Conservation (phyloP, 1,140 invertebrate species). For the Drosophila ambigua region DNA sequence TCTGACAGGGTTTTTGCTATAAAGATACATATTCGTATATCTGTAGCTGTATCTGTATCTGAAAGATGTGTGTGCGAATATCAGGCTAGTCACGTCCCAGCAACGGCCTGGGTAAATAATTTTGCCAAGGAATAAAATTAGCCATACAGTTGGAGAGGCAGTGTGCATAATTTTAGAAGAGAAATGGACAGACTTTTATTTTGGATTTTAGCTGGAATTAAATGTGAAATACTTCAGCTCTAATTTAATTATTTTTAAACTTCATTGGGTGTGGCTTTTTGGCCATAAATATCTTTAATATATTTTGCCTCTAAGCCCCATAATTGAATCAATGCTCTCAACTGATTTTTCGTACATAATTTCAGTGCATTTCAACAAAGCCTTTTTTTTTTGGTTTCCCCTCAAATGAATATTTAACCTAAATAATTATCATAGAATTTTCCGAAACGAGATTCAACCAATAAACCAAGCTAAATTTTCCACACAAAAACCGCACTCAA, state of each 20-base stretch:
- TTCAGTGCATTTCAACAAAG: slow-evolving; percentile 4
- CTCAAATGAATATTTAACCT: slow-evolving; percentile 23
- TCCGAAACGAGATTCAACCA: slow-evolving; percentile 6
- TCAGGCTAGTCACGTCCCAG: slow-evolving; percentile 25
- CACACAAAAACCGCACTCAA: background rate
- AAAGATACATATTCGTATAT: background rate
- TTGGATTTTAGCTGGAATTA: too few relatives aligned
- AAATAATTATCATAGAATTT: slow-evolving; percentile 27
- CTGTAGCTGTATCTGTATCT: too few relatives aligned
- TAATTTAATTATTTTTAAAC: too few relatives aligned
- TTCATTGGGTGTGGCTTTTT: too few relatives aligned
- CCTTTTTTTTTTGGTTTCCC: slow-evolving; percentile 20
- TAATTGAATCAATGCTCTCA: too few relatives aligned
- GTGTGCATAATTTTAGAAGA: too few relatives aligned
- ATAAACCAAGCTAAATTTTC: slow-evolving; percentile 13
- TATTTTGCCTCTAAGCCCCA: too few relatives aligned
- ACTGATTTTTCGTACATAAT: slow-evolving; percentile 3
- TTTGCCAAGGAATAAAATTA: slow-evolving; percentile 40
- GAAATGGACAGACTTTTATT: too few relatives aligned
- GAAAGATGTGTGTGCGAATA: slow-evolving; percentile 1
- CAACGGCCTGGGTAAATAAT: slow-evolving; percentile 3
- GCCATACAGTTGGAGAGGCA: too few relatives aligned
- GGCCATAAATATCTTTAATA: too few relatives aligned
- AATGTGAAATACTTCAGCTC: too few relatives aligned
- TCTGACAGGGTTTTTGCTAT: slow-evolving; percentile 9